Evolutionary conservation across 2,797 vertebrate genomes (phyloP).

Genomic region (Hydrolagus colliei): DNA sequence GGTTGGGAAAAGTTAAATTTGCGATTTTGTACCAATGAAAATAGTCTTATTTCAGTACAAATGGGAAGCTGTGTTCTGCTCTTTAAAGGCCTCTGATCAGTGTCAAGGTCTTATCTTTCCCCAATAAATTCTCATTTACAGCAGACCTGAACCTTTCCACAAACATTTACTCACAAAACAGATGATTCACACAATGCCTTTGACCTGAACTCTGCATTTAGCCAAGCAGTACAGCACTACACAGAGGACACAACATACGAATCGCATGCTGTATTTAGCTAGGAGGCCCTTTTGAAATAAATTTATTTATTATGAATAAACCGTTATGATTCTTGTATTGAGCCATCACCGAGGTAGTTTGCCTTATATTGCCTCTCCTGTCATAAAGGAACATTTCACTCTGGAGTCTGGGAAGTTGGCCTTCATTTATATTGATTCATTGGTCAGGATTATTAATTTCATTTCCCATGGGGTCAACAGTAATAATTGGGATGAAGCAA

Average conservation of each 20-base stretch:
- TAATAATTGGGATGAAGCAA: neutral
- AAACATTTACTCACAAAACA: constrained; percentile 14
- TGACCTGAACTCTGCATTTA: neutral
- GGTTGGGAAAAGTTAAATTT: constrained; percentile 16
- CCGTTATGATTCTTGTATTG: neutral
- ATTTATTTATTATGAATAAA: constrained; percentile 4
- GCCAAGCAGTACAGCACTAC: neutral
- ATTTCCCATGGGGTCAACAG: constrained; percentile 2
- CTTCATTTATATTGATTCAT: constrained; percentile 19
- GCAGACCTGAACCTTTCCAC: constrained; percentile 19
- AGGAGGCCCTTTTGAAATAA: neutral
- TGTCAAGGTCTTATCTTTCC: constrained; percentile 26
- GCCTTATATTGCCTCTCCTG: neutral
- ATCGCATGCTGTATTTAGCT: neutral
- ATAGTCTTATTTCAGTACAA: neutral
- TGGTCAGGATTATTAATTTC: neutral
- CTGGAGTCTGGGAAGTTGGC: neutral
- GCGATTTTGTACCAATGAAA: neutral
- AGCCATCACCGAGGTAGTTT: neutral
- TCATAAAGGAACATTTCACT: constrained; percentile 3
- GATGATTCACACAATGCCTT: neutral
- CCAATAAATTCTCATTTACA: constrained; percentile 30
- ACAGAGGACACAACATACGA: neutral
- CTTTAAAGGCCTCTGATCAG: constrained; percentile 22
- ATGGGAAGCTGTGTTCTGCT: constrained; percentile 6